These are phyloP conservation scores for Gandaritis pyraliata DNA, from an alignment of 2,888 invertebrate species.

Conservation along the genomic window DNA sequence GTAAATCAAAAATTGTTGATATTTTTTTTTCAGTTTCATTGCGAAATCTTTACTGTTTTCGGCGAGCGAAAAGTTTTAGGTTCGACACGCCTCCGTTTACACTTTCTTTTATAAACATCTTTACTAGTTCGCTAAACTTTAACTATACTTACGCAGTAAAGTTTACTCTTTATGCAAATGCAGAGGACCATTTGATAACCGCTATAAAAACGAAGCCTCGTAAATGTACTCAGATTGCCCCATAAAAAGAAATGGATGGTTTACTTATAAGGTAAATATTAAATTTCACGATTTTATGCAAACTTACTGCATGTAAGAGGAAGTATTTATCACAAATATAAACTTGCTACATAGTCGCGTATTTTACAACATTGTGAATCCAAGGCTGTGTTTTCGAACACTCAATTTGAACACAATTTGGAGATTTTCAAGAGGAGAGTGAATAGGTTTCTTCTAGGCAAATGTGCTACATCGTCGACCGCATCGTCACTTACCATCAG, in stretches of 20 bases:
- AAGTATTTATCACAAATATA: neutral
- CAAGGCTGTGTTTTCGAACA: too few species aligned
- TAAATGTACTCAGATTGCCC: conserved; percentile 40
- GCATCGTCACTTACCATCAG: too few species aligned
- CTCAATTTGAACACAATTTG: too few species aligned
- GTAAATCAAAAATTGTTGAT: too few species aligned
- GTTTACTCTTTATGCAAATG: conserved; percentile 33
- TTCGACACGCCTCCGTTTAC: neutral
- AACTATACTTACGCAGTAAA: conserved; percentile 8
- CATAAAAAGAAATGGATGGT: conserved; percentile 46
- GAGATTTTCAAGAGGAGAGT: too few species aligned
- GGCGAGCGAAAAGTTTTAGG: too few species aligned
- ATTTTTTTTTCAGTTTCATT: too few species aligned
- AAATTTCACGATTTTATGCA: conserved; percentile 27
- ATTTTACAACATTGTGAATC: too few species aligned
- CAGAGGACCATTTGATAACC: conserved; percentile 29
- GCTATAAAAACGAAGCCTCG: conserved; percentile 40
- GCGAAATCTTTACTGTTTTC: too few species aligned
- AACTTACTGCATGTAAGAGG: conserved; percentile 2
- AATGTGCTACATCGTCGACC: too few species aligned
- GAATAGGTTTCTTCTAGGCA: too few species aligned
- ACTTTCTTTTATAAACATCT: conserved; percentile 11
- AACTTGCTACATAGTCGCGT: too few species aligned
- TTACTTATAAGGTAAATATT: conserved; percentile 37
- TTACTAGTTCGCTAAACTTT: conserved; percentile 26